Evolutionary conservation across 92 coral and sea anemone species (phyloP), one percentile per base, ranked within the genome.

Genomic region (Scolanthus callimorphus): DNA sequence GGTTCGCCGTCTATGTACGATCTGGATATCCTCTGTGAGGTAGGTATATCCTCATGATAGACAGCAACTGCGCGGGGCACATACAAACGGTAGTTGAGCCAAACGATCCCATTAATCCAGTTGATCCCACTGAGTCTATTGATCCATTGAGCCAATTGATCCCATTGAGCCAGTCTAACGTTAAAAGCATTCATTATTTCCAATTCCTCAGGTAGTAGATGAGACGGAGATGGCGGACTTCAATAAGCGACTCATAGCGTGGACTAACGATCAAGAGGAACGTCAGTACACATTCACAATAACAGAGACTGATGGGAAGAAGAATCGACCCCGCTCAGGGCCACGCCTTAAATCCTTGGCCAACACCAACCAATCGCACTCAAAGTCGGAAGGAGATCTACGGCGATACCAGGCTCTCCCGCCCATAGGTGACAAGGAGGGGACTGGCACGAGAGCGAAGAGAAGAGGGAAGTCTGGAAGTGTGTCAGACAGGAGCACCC

Each of bases 311-410:
- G 92, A 91, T 45, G 27, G 87, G 19, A 31, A 45, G 49, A 43
- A 60, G 45, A 55, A 55, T 20, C 46, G 95, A 44, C 96, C 96
- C 1, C 80, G 70, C 21, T 87, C 96, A 2, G 96, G 90, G 4
- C 75, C 63, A 59, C 81, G 78, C 58, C 67, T 73, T 11, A 63
- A 49, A 24, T 83, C 89, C 17, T 44, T 83, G 31, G 73, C 56
- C 38, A 69, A 59, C 8, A 63, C 47, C 13, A 54, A 28, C 60
- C 78, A 55, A 31, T 45, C 79, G 1, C 26, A 60, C 46, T 89
- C 98, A 2, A 60, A 78, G 26, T 92, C 98, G 17, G 98, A 92
- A 27, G 90, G 98, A 13, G 96, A 92, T 69, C 70, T 92, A n/a
- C 73, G 83, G 20, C 88, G 86, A 54, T 92, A 84, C 85, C 81